Base-by-base conservation (phyloP, 1,140 invertebrate genomes). In the Drosophila kohkoa region DNA sequence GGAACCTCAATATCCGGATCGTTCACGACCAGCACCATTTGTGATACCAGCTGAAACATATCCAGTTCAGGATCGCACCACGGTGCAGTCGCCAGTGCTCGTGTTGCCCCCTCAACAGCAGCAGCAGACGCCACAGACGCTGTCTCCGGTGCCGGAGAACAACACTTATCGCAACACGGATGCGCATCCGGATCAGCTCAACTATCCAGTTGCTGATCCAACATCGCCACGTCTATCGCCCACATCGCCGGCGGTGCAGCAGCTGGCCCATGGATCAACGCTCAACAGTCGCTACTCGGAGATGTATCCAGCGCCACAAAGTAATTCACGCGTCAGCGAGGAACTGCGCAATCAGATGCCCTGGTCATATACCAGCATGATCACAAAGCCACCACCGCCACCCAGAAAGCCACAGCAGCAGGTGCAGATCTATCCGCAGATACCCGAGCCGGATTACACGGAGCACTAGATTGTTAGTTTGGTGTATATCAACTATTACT, bases 311-410 rank as follows among this genome's bases (percentile, higher is more conserved):
- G 51, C 75, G 5, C 76, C 51, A 8, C 85, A 67, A 5, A 48
- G 32, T 1, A 82, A 91, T 74, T 78, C 81, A 1, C 85, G 88
- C 0, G 72, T 92, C 6, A 92, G 79, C 41, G 89, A 90, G 43
- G 91, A 92, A 66, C 63, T 92, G 51, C 79, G 91, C 55, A 88
- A 92, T 32, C 91, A 92, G 63, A 82, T 92, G 71, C 91, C 91
- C 1, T 92, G 91, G 91, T 91, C 91, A 1, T 92, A 92, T 35
- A 92, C 90, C 1, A 81, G 75, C 62, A 88, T 91, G 74, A 62
- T 79, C 25, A 81, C 73, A 10, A 91, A 91, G 38, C 90, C 90
- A 1, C 90, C 79, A 3, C 79, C 88, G 20, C 90, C 88, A 5
- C 90, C 90, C 5, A 81, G 82, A 32, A 91, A 91, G 77, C 90